Base-by-base conservation (phyloP, 1,140 invertebrate species). In the Sminthurides bifidus region DNA sequence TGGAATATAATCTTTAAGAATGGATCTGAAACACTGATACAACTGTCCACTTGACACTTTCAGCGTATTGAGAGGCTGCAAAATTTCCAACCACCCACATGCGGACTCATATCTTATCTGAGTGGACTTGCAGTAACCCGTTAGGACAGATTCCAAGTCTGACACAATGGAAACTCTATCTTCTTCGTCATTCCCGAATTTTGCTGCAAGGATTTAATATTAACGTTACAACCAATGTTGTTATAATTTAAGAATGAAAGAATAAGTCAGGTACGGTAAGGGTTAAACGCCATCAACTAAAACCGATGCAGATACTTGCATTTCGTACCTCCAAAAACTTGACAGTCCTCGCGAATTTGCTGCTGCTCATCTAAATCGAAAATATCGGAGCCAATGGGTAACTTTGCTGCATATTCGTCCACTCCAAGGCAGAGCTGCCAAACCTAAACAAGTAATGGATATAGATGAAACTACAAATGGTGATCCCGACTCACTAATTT, bases 341-440 rank as follows among this genome's bases (percentile, higher is more conserved):
- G 80, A 63, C 92, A 95, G 75, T 97, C 92, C 72, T 91, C 83
- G 65, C 93, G 74, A 43, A 98, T 74, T 62, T 81, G 70, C 68
- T 81, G 81, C 75, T 98, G 95, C 71, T 96, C 90, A 8, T 84
- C 78, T 68, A 98, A 77, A 76, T 98, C 92, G 76, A 88, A 98
- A 60, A 98, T 85, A 74, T 95, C 92, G 75, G 93, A 89, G 75
- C 95, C 97, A 8, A 82, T 74, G 52, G 83, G 78, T 56, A 91
- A 74, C 58, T 87, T 82, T 72, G 88, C 85, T 30, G 79, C 81
- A 71, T 83, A 81, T 60, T 85, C 82, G 55, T 82, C 79, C 45
- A 92, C 84, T 71, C 85, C 85, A 8, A 94, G 74, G 70, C 87
- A 93, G 54, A 87, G 80, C 68, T 88, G 81, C 86, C 87, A 91